Evolutionary conservation across 2,888 invertebrate genomes (phyloP).

Genomic region (Ochropleura plecta): DNA sequence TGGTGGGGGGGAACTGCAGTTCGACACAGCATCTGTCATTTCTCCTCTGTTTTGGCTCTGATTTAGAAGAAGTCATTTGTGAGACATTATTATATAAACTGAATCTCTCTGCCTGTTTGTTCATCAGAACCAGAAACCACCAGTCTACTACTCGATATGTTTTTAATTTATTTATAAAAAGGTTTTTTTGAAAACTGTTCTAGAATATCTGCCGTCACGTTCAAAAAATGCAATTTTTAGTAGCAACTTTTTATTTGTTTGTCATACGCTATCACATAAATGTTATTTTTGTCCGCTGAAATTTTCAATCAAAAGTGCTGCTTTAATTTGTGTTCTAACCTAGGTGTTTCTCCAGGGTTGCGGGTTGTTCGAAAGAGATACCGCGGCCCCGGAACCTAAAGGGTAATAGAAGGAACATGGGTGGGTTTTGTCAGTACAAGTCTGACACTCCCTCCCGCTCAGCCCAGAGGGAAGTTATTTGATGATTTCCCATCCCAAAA

Average conservation of each 20-base stretch:
- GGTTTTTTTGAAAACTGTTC: neutral
- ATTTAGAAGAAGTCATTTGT: neutral
- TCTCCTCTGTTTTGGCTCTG: neutral
- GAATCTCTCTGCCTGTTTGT: neutral
- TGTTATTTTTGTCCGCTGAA: neutral
- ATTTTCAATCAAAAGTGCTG: neutral
- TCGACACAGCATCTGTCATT: neutral
- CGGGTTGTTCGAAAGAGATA: no score
- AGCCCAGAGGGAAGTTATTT: no score
- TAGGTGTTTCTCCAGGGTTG: no score
- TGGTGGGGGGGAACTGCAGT: slow-evolving; percentile 6
- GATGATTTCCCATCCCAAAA: no score
- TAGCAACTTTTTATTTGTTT: neutral
- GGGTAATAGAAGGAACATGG: no score
- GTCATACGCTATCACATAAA: neutral
- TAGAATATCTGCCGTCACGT: neutral
- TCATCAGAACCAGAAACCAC: neutral
- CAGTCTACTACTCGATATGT: neutral
- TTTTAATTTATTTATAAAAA: neutral
- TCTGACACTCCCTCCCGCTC: no score
- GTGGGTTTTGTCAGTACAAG: no score
- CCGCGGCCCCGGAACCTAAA: no score
- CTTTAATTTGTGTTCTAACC: neutral
- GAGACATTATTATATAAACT: neutral
- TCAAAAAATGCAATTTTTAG: neutral